phyloP scores from a whole-genome alignment of 2,888 invertebrate species.

The Lamproptera curius region DNA sequence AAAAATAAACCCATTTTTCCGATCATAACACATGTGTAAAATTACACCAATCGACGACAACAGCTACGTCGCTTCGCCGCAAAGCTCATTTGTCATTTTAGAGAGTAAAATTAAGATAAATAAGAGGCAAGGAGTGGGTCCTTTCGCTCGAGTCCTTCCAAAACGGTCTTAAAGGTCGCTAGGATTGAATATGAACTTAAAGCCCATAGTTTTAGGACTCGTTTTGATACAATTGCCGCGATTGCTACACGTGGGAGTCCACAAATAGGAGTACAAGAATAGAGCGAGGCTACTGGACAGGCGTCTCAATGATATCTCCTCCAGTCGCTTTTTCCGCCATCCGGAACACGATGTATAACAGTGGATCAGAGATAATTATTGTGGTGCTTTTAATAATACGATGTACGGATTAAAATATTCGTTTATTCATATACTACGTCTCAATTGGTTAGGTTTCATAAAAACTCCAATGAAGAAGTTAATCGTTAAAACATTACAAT shows the following conservation, averaged over 20 bases:
- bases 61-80: too few relatives aligned
- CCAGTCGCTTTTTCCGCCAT: slow-evolving; percentile 50
- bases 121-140: slow-evolving; percentile 68
- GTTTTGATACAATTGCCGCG: slow-evolving; percentile 42
- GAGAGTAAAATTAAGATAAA: slow-evolving; percentile 71
- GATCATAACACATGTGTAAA: too few relatives aligned
- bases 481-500: too few relatives aligned
- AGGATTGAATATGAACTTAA: slow-evolving; percentile 37
- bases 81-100: slow-evolving; percentile 54
- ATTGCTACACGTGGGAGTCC: slow-evolving; percentile 63
- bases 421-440: too few relatives aligned
- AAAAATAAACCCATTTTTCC: too few relatives aligned
- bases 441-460: too few relatives aligned
- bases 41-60: too few relatives aligned
- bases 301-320: slow-evolving; percentile 55
- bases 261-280: slow-evolving; percentile 76
- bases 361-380: too few relatives aligned
- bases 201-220: slow-evolving; percentile 54
- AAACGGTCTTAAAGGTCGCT: slow-evolving; percentile 45
- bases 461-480: too few relatives aligned
- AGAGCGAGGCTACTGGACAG: slow-evolving; percentile 73
- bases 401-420: too few relatives aligned
- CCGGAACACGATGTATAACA: too few relatives aligned
- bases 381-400: too few relatives aligned
- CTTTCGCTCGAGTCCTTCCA: slow-evolving; percentile 52